Base-by-base conservation (phyloP, 2,888 invertebrate genomes). In the Listrodromus nycthemerus region DNA sequence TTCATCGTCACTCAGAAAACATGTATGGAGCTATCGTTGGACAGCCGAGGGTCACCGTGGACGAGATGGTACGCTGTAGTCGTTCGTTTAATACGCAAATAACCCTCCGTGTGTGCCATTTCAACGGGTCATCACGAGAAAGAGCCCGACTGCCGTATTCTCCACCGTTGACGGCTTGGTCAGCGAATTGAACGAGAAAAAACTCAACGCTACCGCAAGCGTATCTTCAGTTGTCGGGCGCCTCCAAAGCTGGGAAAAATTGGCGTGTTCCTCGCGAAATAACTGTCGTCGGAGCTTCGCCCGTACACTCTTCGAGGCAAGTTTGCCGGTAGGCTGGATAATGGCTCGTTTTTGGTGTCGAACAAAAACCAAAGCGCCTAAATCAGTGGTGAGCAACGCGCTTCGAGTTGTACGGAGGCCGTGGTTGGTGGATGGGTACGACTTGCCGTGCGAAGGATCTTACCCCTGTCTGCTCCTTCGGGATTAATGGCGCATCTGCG, bases 401-500 rank as follows among this genome's bases (percentile, higher is more conserved):
- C 24, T 13, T 55, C 21, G 8, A 45, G 41, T 45, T 45, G 13
- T 4, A 24, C 13, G 24, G 55, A 55, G 24, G 13, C 24, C 21
- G 30, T 69, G 71, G 61, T 48, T 45, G 58, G 30, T 50, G 45
- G 61, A 76, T 41, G 45, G 71, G 50, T 70, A 73, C 63, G 50
- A 45, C 30, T 33, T 63, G 70, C 16, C 50, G 37, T 55, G 41
- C 48, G 37, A 55, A 65, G 76, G 80, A 82, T 82, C 84, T 77
- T 85, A 83, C 70, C 66, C 82, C 74, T 80, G 74, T 67, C 69
- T 55, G 78, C 71, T 61, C 71, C 37, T 65, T 24, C 50, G 81
- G 76, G 79, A 86, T 86, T 85, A 81, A 86, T 86, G 83, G 79
- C 79, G 76, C 81, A 85, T 83, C 69, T 84, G 84, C 74, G 82